These are phyloP conservation scores for Irena cyanogastra DNA, from an alignment of 2,113 vertebrate species.

Conservation along the genomic window DNA sequence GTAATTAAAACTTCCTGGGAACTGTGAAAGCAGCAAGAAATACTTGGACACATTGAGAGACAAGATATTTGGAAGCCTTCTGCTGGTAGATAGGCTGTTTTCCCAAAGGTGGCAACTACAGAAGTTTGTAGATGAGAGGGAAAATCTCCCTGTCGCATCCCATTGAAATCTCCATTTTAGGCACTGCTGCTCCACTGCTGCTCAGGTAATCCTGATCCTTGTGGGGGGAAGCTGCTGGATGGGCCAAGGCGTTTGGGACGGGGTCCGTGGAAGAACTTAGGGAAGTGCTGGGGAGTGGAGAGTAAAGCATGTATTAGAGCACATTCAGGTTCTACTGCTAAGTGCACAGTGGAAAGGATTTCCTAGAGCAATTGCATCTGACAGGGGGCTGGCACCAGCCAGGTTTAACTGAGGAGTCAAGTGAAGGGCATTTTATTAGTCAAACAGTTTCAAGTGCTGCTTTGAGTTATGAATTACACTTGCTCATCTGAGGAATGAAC, in stretches of 20 bases:
- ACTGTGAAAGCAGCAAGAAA: constrained; percentile 15
- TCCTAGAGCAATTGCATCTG: background rate
- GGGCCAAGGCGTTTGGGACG: background rate
- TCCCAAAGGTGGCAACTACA: constrained; percentile 43
- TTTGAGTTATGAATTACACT: background rate
- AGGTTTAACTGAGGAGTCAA: background rate
- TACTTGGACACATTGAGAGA: background rate
- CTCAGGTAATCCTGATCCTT: constrained; percentile 66
- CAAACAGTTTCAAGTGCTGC: background rate
- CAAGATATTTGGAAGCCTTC: constrained; percentile 19
- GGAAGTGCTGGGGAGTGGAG: background rate
- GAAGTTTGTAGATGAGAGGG: constrained; percentile 26
- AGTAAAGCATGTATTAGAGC: background rate
- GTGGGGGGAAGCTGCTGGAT: background rate
- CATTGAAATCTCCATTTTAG: constrained; percentile 51
- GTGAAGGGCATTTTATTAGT: background rate
- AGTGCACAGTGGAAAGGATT: background rate
- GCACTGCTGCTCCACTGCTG: constrained; percentile 27
- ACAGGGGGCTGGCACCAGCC: background rate
- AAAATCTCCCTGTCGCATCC: constrained; percentile 21
- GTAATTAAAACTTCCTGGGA: constrained; percentile 39
- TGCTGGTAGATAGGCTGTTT: constrained; percentile 27
- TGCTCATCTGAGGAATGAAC: background rate
- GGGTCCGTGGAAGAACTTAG: background rate
- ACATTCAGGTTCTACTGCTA: background rate